Percentiles rank a stretch among this genome's conserved stretches.
These are phyloP conservation scores for Dromiciops gliroides DNA, from an alignment of 2,113 vertebrate genomes.

Conservation along the genomic window DNA sequence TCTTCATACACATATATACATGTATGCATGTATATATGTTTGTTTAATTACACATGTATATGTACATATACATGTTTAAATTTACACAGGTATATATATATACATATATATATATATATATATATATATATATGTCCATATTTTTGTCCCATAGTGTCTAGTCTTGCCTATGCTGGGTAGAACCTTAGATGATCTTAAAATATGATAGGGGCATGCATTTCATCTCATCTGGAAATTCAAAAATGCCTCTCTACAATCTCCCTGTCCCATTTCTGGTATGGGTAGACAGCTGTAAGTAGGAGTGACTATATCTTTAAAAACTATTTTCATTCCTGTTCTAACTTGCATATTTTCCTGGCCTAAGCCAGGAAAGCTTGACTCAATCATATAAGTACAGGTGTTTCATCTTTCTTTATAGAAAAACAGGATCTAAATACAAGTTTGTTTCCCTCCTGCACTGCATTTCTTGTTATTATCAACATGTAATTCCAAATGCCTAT, in stretches of 20 bases:
- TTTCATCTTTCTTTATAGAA: conserved; percentile 44
- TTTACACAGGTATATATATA: no score
- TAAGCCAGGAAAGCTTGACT: not conserved
- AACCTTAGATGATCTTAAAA: not conserved
- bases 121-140: not conserved
- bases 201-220: not conserved
- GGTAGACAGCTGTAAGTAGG: not conserved
- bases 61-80: not conserved
- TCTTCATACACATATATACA: not conserved
- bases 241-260: not conserved
- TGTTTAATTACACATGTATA: not conserved
- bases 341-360: conserved; percentile 12
- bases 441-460: conserved; percentile 7
- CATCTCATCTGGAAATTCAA: not conserved
- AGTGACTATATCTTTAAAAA: not conserved
- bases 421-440: conserved; percentile 25
- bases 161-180: not conserved
- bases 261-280: not conserved
- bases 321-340: conserved; percentile 5
- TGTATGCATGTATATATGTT: not conserved
- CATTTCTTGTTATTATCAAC: not conserved
- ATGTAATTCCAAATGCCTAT: conserved; percentile 5
- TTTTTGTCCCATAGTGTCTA: not conserved
- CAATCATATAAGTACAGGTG: conserved; percentile 13
- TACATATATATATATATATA: not conserved